phyloP scores from a whole-genome alignment of 2,888 invertebrate genomes.

The Brachypalpus laphriformis region DNA sequence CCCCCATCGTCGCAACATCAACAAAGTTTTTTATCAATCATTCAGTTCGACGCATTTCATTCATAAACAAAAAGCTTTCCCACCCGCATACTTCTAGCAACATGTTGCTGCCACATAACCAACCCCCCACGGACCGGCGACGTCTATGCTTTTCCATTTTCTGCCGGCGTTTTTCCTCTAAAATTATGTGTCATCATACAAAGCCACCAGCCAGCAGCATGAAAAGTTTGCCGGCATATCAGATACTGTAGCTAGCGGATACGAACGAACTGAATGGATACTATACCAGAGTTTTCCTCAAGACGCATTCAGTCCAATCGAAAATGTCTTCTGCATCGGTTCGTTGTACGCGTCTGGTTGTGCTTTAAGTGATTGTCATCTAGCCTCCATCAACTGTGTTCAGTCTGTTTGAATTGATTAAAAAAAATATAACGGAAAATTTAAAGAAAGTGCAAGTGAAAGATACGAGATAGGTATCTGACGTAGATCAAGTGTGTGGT shows the following conservation, averaged over 20 bases:
- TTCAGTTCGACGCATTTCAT: constrained; percentile 36
- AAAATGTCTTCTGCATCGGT: constrained; percentile 65
- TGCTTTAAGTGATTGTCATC: constrained; percentile 32
- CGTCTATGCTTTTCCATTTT: too few species aligned
- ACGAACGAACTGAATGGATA: constrained; percentile 35
- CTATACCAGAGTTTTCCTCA: constrained; percentile 54
- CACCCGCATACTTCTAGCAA: constrained; percentile 27
- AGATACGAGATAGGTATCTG: not conserved
- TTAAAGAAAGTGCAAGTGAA: not conserved
- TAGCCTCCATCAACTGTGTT: not conserved
- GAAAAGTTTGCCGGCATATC: constrained; percentile 62
- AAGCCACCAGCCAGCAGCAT: constrained; percentile 15
- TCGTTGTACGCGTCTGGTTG: constrained; percentile 52
- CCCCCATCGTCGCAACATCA: constrained; percentile 15
- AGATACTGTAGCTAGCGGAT: constrained; percentile 53
- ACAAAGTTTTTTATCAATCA: constrained; percentile 39
- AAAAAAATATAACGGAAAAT: constrained; percentile 6
- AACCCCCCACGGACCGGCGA: not conserved
- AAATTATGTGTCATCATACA: constrained; percentile 5
- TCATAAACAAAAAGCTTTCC: constrained; percentile 64
- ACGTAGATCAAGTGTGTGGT: not conserved
- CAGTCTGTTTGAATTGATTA: not conserved
- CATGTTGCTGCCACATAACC: constrained; percentile 45
- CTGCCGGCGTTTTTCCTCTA: constrained; percentile 47
- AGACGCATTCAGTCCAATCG: constrained; percentile 60